A percentile compares a stretch with the other conserved stretches of the same genome.
These are phyloP conservation scores for Morus bassanus DNA, from an alignment of 2,797 vertebrate genomes.

Conservation along the genomic window DNA sequence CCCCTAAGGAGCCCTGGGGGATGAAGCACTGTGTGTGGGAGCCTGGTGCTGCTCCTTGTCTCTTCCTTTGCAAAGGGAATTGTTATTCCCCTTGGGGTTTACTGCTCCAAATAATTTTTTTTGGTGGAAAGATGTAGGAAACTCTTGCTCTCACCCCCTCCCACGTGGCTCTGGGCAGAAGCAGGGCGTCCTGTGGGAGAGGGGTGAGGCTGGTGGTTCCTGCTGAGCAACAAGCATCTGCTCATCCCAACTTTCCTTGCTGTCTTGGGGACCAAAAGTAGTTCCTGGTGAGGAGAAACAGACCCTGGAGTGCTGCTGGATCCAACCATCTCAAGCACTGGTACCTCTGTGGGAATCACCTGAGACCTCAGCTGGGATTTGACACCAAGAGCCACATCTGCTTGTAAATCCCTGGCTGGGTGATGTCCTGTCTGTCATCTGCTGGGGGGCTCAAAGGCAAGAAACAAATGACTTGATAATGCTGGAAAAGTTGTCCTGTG, in stretches of 20 bases:
- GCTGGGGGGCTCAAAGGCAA: background rate
- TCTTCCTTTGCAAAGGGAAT: background rate
- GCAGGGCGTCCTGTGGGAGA: background rate
- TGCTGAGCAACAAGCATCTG: background rate
- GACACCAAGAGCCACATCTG: background rate
- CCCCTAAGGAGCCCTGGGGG: background rate
- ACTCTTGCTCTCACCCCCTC: background rate
- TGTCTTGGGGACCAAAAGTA: accelerated
- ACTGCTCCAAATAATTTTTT: background rate
- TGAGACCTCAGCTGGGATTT: background rate
- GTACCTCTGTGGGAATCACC: background rate
- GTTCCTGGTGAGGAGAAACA: no score
- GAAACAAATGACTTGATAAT: background rate
- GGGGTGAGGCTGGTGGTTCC: background rate
- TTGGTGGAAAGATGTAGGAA: background rate
- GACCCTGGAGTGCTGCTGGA: background rate
- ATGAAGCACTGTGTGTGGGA: background rate
- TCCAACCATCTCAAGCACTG: no score
- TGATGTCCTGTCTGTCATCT: background rate
- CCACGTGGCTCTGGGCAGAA: background rate
- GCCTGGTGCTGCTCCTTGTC: background rate
- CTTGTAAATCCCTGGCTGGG: background rate
- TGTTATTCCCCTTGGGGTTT: background rate
- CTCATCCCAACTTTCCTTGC: background rate
- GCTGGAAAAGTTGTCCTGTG: background rate